phyloP scores from a whole-genome alignment of 2,888 invertebrate genomes.

The Catotricha subobsoleta region DNA sequence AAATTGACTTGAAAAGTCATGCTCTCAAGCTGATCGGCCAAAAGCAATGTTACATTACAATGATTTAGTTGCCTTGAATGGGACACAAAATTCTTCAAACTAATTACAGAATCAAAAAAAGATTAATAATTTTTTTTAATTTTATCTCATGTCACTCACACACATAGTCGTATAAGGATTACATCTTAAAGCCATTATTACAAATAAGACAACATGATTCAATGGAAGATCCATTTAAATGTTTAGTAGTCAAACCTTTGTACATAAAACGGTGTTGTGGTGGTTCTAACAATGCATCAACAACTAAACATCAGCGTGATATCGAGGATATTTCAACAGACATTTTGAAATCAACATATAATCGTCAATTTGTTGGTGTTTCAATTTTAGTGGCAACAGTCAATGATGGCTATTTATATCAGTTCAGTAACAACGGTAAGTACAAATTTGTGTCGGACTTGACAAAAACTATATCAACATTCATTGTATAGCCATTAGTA shows the following conservation, averaged over 20 bases:
- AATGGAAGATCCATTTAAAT: slow-evolving; percentile 22
- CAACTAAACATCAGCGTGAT: not conserved
- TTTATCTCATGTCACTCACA: not conserved
- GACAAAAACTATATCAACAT: too few species aligned
- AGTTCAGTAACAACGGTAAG: slow-evolving; percentile 36
- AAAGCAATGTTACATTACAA: too few species aligned
- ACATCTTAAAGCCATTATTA: not conserved
- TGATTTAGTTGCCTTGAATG: too few species aligned
- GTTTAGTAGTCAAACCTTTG: slow-evolving; percentile 26
- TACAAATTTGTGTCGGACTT: too few species aligned
- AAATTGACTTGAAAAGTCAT: too few species aligned
- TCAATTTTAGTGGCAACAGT: slow-evolving; percentile 43
- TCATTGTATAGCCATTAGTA: too few species aligned
- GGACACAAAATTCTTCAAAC: too few species aligned
- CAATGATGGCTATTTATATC: slow-evolving; percentile 55
- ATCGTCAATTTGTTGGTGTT: slow-evolving; percentile 38
- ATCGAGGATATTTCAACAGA: not conserved
- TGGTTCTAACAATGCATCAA: not conserved
- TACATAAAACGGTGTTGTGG: slow-evolving; percentile 15
- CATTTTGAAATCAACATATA: slow-evolving; percentile 34
- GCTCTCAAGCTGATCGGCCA: too few species aligned
- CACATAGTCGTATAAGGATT: not conserved
- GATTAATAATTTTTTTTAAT: too few species aligned
- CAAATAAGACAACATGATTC: slow-evolving; percentile 5
- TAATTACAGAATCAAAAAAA: too few species aligned